Evolutionary conservation across 2,797 vertebrate species (phyloP), one percentile per base, ranked within the genome.

Genomic region (Mareca penelope): DNA sequence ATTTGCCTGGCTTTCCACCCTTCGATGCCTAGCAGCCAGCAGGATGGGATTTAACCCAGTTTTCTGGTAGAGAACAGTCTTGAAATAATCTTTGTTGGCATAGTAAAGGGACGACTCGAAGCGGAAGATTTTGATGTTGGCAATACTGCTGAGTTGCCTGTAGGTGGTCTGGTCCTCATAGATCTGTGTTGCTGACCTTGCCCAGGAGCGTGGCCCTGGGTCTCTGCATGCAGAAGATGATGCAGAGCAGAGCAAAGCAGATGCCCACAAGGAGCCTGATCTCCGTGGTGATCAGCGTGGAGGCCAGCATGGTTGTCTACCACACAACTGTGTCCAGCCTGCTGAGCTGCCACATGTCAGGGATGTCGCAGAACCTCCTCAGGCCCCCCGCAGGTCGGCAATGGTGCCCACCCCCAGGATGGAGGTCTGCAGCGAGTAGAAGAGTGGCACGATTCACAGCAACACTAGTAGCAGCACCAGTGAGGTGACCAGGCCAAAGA

Each of bases 21-120:
- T 77, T 70, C 31, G 87, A 15, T 67, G 82, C 39, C 80, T 7
- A 64, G 89, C 72, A 61, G 94, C 85, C 71, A 96, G 67, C 48
- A 95, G 55, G 14, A 69, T 15, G 9, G 97, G 96, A 60, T 96
- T 89, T 21, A 97, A 72, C 21, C 78, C 94, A 3, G 96, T 97
- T 90, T 95, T 44, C 42, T 44, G 72, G 52, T 93, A 96, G 17
- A 97, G 94, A 53, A 57, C 91, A 2, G 73, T 81, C 89, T 85
- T 97, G 90, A 97, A 98, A 50, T 97, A 97, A 37, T 97, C 94
- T 91, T 97, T 98, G 92, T 97, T 98, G 87, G 95, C 96, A 61
- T 97, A 97, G 85, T 97, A 97, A 22, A 98, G 95, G 12, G 96
- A 96, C 14, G 88, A 94, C 89, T 97, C 96, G 1, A 98, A 98